phyloP scores from a whole-genome alignment of 2,797 vertebrate species.

The Arnoldichthys spilopterus region DNA sequence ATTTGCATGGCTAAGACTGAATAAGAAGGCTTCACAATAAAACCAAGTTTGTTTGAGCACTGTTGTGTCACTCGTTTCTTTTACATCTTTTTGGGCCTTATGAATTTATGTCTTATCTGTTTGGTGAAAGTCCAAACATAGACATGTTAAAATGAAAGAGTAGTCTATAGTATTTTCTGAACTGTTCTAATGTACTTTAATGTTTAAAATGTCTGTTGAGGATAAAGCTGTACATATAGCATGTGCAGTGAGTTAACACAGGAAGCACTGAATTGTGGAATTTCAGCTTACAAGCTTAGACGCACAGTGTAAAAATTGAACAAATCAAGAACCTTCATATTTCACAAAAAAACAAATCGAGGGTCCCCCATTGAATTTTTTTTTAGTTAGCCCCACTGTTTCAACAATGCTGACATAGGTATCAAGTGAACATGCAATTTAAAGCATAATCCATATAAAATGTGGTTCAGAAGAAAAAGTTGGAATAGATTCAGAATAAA shows the following conservation, averaged over 20 bases:
- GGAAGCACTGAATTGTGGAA: not conserved
- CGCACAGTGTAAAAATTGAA: not conserved
- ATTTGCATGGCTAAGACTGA: not conserved
- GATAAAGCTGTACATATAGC: not conserved
- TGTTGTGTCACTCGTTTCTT: too few relatives aligned
- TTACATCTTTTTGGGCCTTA: not conserved
- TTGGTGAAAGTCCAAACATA: not conserved
- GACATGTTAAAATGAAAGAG: not conserved
- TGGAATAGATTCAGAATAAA: slow-evolving; percentile 40
- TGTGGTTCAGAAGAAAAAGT: slow-evolving; percentile 24
- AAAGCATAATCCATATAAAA: slow-evolving; percentile 37
- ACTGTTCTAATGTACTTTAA: not conserved
- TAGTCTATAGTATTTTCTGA: not conserved
- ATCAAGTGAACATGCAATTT: slow-evolving; percentile 50
- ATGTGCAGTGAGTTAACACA: not conserved
- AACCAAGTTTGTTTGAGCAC: not conserved
- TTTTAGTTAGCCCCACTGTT: not conserved
- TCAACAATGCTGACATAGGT: slow-evolving; percentile 45
- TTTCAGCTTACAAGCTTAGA: not conserved
- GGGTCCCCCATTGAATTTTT: not conserved
- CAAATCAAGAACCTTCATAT: not conserved
- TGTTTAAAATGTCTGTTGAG: not conserved
- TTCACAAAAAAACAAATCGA: not conserved
- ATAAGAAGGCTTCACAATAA: not conserved
- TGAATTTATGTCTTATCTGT: not conserved